These are phyloP conservation scores for Meriones unguiculatus DNA, from an alignment of 2,113 vertebrate species.

Conservation along the genomic window DNA sequence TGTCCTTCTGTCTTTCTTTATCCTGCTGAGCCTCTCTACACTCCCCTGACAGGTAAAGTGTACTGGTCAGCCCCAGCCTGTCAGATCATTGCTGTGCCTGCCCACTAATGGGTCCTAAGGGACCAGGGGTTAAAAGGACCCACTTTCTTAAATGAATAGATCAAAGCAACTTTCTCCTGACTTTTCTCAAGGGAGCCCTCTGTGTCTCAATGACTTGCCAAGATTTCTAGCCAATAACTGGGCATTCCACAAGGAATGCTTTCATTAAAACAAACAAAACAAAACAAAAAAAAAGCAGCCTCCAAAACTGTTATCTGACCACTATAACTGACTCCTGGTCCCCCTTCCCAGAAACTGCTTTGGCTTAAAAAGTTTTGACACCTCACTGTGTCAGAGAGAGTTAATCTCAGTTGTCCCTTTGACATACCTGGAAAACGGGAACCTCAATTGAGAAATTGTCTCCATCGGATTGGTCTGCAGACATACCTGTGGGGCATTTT, in stretches of 20 bases:
- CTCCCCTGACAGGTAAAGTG: background rate
- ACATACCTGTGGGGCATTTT: background rate
- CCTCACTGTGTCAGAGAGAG: background rate
- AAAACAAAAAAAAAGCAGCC: background rate
- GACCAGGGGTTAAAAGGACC: background rate
- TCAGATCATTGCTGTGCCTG: background rate
- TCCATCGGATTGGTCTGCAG: background rate
- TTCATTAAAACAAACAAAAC: background rate
- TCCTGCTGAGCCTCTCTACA: background rate
- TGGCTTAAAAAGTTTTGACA: background rate
- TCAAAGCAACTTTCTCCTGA: background rate
- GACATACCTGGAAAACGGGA: background rate
- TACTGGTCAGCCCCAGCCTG: background rate
- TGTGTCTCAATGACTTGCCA: background rate
- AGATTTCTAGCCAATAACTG: background rate
- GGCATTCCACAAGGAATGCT: background rate
- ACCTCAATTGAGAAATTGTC: too few relatives aligned
- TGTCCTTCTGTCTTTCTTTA: background rate
- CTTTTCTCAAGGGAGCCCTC: background rate
- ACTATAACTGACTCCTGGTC: background rate
- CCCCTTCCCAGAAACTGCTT: background rate
- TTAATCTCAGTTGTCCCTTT: background rate
- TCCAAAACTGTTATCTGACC: background rate
- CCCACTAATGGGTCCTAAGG: background rate
- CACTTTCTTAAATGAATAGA: background rate